Base-by-base conservation (phyloP, 2,113 vertebrate genomes). In the human region DNA sequence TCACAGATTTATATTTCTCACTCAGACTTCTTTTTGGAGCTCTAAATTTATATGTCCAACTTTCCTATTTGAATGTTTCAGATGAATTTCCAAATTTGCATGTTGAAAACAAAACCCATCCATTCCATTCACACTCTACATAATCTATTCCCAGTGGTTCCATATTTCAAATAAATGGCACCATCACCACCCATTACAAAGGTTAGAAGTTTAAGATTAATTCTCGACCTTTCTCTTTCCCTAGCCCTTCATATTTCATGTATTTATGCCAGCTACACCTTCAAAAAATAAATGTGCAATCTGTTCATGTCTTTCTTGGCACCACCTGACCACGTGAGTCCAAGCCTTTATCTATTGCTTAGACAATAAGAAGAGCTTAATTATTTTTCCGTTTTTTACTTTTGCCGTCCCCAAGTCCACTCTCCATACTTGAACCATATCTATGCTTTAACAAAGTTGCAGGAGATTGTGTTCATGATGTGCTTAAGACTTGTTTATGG, bases 1-100 rank as follows among this genome's bases (percentile, higher is more conserved):
- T 97, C 80, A 93, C 59, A 94, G 80, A 87, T 80, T 95, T 79
- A 45, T 94, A 93, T 81, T 93, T 97, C 72, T 90, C 75, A 84
- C 12, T 7, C 20, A 81, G 75, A 68, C 50, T 93, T 90, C 57
- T 90, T 94, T 94, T 48, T 45, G 72, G n/a, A 83, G 72, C 22
- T 73, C 57, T 75, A 91, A 90, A 95, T 95, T 97, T 93, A 95
- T 89, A 80, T 90, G 59, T 80, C 35, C 72, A 94, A 66, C 72
- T 91, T 93, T 25, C 57, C 57, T 72, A 80, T 90, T 95, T 94
- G 88, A 97, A 83, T 90, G 40, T 89, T 85, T 87, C 96, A 95
- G 50, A 61, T 35, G 17, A 17, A 81, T 94, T 96, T 95, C 50
- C 79, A 93, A 92, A 72, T 94, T 81, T 97, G 57, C 64, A 76